phyloP scores from a whole-genome alignment of 1,140 invertebrate species.

The Orchesella cincta region DNA sequence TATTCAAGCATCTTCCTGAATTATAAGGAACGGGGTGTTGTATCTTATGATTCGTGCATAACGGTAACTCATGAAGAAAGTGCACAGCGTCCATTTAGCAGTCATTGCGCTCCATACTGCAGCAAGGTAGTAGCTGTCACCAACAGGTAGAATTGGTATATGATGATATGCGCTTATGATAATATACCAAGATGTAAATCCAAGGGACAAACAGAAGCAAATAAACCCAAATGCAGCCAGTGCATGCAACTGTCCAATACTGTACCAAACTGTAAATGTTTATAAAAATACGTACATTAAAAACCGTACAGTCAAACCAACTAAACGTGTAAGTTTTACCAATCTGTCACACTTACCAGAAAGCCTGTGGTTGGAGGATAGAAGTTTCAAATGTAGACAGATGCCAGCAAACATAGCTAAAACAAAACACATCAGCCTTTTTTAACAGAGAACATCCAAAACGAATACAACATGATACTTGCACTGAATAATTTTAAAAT shows the following conservation, averaged over 20 bases:
- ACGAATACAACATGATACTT: neutral
- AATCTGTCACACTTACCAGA: constrained; percentile 14
- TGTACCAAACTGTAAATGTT: constrained; percentile 43
- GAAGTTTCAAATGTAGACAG: constrained; percentile 44
- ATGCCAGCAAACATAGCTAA: constrained; percentile 45
- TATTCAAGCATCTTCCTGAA: constrained; percentile 35
- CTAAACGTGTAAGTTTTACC: neutral
- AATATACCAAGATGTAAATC: constrained; percentile 48
- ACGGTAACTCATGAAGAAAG: constrained; percentile 40
- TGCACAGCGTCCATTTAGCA: constrained; percentile 44
- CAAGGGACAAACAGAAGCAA: constrained; percentile 41
- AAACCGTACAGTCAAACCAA: neutral
- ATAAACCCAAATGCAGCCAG: constrained; percentile 43
- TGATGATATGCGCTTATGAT: constrained; percentile 45
- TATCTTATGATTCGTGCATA: constrained; percentile 46
- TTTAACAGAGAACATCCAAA: neutral
- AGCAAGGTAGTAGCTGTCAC: constrained; percentile 44
- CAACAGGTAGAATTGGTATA: constrained; percentile 47
- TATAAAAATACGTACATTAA: neutral
- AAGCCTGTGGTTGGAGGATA: constrained; percentile 40
- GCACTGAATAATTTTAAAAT: neutral
- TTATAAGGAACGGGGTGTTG: constrained; percentile 48
- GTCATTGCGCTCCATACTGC: constrained; percentile 50
- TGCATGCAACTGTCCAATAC: constrained; percentile 38
- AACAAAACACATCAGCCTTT: constrained; percentile 20